Conservation (phyloP, 2,888 invertebrate species). For the Eudasyphora cyanicolor region DNA sequence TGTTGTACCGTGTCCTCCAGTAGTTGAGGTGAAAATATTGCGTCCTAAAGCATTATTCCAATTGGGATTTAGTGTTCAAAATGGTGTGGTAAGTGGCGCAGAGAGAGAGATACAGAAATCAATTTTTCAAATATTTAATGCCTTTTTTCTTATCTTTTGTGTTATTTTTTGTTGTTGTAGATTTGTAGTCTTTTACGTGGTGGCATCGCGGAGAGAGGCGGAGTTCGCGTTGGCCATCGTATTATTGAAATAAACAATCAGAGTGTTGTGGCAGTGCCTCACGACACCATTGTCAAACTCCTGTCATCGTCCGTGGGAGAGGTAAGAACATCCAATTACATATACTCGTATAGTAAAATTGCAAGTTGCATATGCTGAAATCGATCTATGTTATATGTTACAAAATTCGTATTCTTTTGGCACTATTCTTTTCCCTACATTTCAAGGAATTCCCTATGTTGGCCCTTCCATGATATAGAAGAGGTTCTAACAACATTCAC, state of each 20-base stretch:
- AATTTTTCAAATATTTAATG: background rate
- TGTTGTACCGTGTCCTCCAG: slow-evolving; percentile 99
- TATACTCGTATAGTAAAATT: too few species aligned
- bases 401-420: too few species aligned
- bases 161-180: slow-evolving; percentile 80
- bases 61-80: slow-evolving; percentile 99
- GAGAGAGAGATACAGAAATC: background rate
- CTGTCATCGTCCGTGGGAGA: slow-evolving; percentile 99
- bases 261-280: slow-evolving; percentile 99
- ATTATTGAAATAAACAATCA: slow-evolving; percentile 99
- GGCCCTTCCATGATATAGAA: too few species aligned
- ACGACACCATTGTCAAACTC: slow-evolving; percentile 99
- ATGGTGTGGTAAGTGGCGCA: slow-evolving; percentile 91
- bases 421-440: too few species aligned
- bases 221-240: slow-evolving; percentile 98
- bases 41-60: slow-evolving; percentile 99
- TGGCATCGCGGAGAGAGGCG: slow-evolving; percentile 99
- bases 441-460: too few species aligned
- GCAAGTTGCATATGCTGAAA: too few species aligned
- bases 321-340: slow-evolving; percentile 87
- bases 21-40: slow-evolving; percentile 99
- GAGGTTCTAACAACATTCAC: too few species aligned
- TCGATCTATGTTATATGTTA: too few species aligned
- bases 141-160: background rate
- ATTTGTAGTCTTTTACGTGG: slow-evolving; percentile 98